phyloP scores from a whole-genome alignment of 2,888 invertebrate genomes.

The Hydrotaea cyrtoneurina region DNA sequence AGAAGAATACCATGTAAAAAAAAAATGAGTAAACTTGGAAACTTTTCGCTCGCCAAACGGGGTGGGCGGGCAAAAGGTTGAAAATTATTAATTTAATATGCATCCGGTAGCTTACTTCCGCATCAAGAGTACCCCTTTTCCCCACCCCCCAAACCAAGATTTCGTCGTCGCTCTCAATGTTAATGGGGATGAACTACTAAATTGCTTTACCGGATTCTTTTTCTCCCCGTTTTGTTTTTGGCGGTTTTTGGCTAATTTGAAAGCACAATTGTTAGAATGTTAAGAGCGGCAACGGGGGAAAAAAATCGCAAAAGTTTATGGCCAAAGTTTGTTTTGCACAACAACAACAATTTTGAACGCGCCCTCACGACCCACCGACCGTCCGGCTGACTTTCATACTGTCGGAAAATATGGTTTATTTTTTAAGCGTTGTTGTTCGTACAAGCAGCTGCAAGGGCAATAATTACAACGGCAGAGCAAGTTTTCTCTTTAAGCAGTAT shows the following conservation, averaged over 20 bases:
- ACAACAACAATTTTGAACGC: slow-evolving; percentile 40
- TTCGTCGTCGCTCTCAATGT: neutral
- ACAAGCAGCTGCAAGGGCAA: slow-evolving; percentile 61
- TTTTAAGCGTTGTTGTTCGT: slow-evolving; percentile 37
- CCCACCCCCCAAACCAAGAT: too few species aligned
- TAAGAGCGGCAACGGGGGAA: neutral
- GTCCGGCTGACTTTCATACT: neutral
- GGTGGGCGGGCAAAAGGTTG: slow-evolving; percentile 52
- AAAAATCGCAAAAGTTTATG: slow-evolving; percentile 58
- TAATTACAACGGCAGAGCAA: slow-evolving; percentile 42
- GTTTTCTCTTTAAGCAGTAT: slow-evolving; percentile 26
- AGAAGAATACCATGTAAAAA: slow-evolving; percentile 53
- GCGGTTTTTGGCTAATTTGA: slow-evolving; percentile 62
- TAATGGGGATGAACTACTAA: slow-evolving; percentile 42
- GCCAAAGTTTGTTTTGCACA: slow-evolving; percentile 56
- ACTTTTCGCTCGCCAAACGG: neutral
- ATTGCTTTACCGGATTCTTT: slow-evolving; percentile 54
- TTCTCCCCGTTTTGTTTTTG: slow-evolving; percentile 36
- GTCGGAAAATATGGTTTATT: slow-evolving; percentile 49
- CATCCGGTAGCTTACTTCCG: slow-evolving; percentile 66
- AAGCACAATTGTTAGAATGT: slow-evolving; percentile 57
- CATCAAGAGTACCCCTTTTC: slow-evolving; percentile 32
- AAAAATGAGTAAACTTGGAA: slow-evolving; percentile 3
- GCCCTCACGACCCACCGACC: neutral
- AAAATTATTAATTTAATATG: slow-evolving; percentile 70